Conservation (phyloP, 2,888 invertebrate species). For the Cataglyphis rosenhaueri region DNA sequence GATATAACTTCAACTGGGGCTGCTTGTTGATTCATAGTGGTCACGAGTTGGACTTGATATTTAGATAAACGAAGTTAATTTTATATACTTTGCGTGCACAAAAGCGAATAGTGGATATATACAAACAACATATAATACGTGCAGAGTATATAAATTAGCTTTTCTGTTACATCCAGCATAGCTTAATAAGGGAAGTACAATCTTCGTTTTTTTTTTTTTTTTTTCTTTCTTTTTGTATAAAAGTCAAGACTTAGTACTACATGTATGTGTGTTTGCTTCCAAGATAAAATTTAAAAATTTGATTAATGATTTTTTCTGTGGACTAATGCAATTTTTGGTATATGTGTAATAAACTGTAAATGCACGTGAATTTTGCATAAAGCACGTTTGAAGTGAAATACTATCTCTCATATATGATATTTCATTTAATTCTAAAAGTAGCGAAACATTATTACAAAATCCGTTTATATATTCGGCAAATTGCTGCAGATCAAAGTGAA, state of each 20-base stretch:
- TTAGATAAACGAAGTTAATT: constrained; percentile 40
- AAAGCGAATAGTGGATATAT: constrained; percentile 13
- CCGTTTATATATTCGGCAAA: constrained; percentile 17
- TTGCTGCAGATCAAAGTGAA: constrained; percentile 42
- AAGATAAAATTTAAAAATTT: neutral
- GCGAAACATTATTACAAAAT: constrained; percentile 38
- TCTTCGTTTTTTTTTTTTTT: no score
- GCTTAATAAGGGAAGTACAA: neutral
- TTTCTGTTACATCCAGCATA: neutral
- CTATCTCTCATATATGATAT: neutral
- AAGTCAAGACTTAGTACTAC: neutral
- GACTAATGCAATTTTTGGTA: neutral
- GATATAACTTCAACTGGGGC: constrained; percentile 32
- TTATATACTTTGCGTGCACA: constrained; percentile 47
- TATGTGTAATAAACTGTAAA: constrained; percentile 17
- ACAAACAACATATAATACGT: constrained; percentile 17
- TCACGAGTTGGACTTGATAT: constrained; percentile 44
- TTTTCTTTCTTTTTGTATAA: neutral
- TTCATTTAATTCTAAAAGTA: constrained; percentile 38
- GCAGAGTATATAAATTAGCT: constrained; percentile 28
- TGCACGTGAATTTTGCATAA: constrained; percentile 21
- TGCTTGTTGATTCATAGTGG: constrained; percentile 33
- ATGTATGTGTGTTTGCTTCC: neutral
- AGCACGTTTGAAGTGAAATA: neutral
- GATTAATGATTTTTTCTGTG: neutral